Evolutionary conservation across 2,113 vertebrate genomes (phyloP), one percentile per base, ranked within the genome.

Genomic region (Nyctibius bracteatus): DNA sequence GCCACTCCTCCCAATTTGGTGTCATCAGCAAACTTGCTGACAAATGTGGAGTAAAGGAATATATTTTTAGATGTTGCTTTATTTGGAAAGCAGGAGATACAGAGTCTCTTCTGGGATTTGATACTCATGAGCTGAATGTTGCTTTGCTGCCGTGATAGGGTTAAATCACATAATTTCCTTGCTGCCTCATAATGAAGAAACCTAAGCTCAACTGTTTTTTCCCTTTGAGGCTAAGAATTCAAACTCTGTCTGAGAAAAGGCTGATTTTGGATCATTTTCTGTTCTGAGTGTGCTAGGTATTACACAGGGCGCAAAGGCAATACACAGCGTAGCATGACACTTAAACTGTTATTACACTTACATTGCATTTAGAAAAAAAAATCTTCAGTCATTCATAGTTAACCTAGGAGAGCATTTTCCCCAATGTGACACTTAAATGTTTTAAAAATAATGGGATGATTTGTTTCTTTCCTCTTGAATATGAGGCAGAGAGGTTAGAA

Each of bases 301-400:
- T 97, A 97, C 92, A 92, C 77, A 92, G 96, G 88, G 97, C 97
- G 92, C 95, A 96, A 97, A 96, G 94, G 94, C 96, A 97, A 86
- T 83, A 66, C 79, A 19, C 86, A 80, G 62, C 18, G 41, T 92
- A 96, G 86, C 83, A 18, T 86, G 94, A 87, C 90, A 94, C 86
- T 95, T 94, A 85, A 95, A 94, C 88, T 93, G 94, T 75, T 91
- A 94, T 93, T 96, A 94, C 86, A 91, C 79, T 94, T 95, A 92
- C 70, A 94, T 96, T 94, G 81, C 95, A 97, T 93, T 95, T 94
- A 88, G 89, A 43, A 92, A 87, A 94, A 94, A 96, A 93, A 95
- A 86, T 92, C 83, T 84, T 92, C 94, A 94, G 19, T 97, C 97
- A 94, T 88, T 94, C 86, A 88, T 91, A 97, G 94, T 97, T 96